A percentile compares a stretch with the other conserved stretches of the same genome.
Conservation (phyloP, 1,140 invertebrate species). For the Drosophila biarmipes region DNA sequence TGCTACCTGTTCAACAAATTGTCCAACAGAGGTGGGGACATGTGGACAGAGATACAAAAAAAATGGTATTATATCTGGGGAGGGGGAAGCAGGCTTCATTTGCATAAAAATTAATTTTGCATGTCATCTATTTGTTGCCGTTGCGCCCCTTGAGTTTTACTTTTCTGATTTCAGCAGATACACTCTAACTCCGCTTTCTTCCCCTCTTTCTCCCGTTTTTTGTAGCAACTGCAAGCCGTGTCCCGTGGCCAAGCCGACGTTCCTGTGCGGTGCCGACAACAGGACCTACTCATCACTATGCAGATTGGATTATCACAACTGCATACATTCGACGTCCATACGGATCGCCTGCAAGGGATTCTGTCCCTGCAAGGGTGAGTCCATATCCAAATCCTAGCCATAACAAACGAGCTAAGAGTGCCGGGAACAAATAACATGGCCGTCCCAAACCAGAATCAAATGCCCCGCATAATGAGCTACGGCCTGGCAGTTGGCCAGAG, state of each 20-base stretch:
- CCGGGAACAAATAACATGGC: slow-evolving; percentile 15
- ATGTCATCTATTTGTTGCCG: slow-evolving; percentile 76
- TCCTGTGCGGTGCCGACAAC: slow-evolving; percentile 95
- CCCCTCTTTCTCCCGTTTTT: neutral
- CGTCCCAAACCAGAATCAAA: slow-evolving; percentile 27
- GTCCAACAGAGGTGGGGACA: slow-evolving; percentile 1
- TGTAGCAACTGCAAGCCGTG: slow-evolving; percentile 90
- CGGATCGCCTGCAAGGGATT: slow-evolving; percentile 94
- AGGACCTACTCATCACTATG: slow-evolving; percentile 96
- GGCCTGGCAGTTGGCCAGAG: slow-evolving; percentile 58
- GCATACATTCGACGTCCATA: slow-evolving; percentile 91
- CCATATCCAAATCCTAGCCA: slow-evolving; percentile 44
- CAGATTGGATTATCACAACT: slow-evolving; percentile 95
- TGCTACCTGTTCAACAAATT: slow-evolving; percentile 22
- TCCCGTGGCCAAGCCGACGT: slow-evolving; percentile 91
- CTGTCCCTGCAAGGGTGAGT: slow-evolving; percentile 91
- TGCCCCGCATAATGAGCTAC: slow-evolving; percentile 62
- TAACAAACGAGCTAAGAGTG: slow-evolving; percentile 14
- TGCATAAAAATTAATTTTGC: slow-evolving; percentile 83
- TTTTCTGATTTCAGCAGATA: slow-evolving; percentile 47
- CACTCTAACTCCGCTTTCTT: slow-evolving; percentile 21
- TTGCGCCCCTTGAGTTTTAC: slow-evolving; percentile 49
- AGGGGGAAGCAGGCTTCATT: slow-evolving; percentile 52
- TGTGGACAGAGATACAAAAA: slow-evolving; percentile 6
- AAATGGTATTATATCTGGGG: neutral